Percentiles rank a stretch among this genome's conserved stretches.
Conservation (phyloP, 2,888 invertebrate genomes). For the Amblyjoppa proteus region DNA sequence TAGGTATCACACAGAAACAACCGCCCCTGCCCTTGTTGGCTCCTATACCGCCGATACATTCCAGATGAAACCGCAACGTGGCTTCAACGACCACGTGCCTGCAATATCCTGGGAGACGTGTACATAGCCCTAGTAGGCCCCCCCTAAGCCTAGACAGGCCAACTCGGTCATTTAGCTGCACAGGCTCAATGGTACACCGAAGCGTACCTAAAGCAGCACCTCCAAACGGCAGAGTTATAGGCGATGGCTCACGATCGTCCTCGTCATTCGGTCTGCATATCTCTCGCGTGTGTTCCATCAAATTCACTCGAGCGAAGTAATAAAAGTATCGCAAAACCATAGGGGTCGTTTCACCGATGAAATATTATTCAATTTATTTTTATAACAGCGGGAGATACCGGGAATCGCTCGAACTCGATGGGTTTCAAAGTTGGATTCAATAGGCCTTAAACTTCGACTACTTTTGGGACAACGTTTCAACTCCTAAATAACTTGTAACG, state of each 20-base stretch:
- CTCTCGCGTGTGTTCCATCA: slow-evolving; percentile 3
- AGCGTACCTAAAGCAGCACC: slow-evolving; percentile 8
- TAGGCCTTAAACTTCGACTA: background rate
- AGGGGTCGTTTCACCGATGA: slow-evolving; percentile 16
- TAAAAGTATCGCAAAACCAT: slow-evolving; percentile 1
- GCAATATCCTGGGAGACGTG: slow-evolving; percentile 44
- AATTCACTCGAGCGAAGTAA: slow-evolving; percentile 15
- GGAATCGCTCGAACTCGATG: background rate
- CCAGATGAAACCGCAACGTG: slow-evolving; percentile 61
- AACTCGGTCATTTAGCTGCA: slow-evolving; percentile 46
- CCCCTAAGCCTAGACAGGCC: slow-evolving; percentile 15
- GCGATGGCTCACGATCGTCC: slow-evolving; percentile 34
- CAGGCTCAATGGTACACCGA: slow-evolving; percentile 28
- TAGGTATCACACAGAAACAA: slow-evolving; percentile 47
- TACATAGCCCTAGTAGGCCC: slow-evolving; percentile 13
- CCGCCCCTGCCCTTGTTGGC: slow-evolving; percentile 33
- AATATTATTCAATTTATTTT: slow-evolving; percentile 20
- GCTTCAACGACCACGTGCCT: slow-evolving; percentile 47
- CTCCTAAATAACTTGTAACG: background rate
- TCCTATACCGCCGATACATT: slow-evolving; percentile 55
- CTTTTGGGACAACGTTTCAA: background rate
- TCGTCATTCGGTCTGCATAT: slow-evolving; percentile 15
- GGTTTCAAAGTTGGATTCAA: background rate
- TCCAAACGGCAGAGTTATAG: slow-evolving; percentile 8
- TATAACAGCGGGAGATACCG: background rate